Base-by-base conservation (phyloP, 2,797 vertebrate genomes). In the Lutjanus campechanus region DNA sequence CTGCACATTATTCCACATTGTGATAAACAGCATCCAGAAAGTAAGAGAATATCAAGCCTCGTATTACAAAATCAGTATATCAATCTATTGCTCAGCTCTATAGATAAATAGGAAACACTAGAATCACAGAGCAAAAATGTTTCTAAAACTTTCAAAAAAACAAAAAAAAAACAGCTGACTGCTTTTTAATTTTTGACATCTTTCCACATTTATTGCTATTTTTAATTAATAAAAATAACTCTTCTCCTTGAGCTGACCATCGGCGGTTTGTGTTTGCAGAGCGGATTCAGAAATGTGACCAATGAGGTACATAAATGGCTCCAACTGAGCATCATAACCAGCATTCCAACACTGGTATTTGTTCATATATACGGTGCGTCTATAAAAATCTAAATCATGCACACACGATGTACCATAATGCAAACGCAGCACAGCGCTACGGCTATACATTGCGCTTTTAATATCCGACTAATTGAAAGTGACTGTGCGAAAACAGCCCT, bases 401-500 rank as follows among this genome's bases (percentile, higher is more conserved):
- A 76, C 53, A 83, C 71, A 67, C 53, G 68, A 53, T 56, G 53
- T 64, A 68, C 64, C 67, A 60, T 82, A 58, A 83, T 68, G 72
- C 66, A 81, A 85, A 83, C 79, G 62, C 58, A 73, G 77, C 20
- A 43, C 59, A 67, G 60, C 63, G 16, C 75, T 55, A 13, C 78
- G 49, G 69, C 77, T 75, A 77, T 83, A 82, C 54, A 46, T 77
- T 82, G 66, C n/a, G 0, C 76, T 81, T 89, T 86, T 78, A 85
- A 88, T 86, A 88, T 81, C 69, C 20, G 44, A 19, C 73, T 92
- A 91, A 94, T 88, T 93, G 69, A 82, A 91, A 84, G 78, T 88
- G 90, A 92, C 89, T 83, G 40, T 40, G 49, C 44, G 25, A 92
- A 93, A 90, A 88, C 82, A 91, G 70, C 67, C 73, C 76, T 70